These are phyloP conservation scores for Leucoma salicis DNA, from an alignment of 2,888 invertebrate species.

Conservation along the genomic window DNA sequence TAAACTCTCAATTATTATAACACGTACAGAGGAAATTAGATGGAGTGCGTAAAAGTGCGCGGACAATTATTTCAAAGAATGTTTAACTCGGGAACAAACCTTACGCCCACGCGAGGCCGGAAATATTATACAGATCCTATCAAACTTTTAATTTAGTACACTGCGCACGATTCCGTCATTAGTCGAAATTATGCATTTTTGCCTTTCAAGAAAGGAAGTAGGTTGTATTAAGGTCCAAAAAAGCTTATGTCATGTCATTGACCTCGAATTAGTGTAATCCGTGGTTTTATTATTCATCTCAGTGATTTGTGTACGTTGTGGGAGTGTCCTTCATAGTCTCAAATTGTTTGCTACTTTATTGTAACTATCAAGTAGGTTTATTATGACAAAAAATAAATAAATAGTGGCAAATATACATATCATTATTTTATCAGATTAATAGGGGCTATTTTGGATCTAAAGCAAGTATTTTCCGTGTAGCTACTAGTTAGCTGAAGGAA, in stretches of 20 bases:
- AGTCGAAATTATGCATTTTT: constrained; percentile 68
- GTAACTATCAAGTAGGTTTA: too few species aligned
- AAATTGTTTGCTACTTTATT: too few species aligned
- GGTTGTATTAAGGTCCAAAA: constrained; percentile 52
- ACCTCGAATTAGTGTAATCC: constrained; percentile 31
- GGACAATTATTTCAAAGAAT: constrained; percentile 54
- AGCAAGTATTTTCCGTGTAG: too few species aligned
- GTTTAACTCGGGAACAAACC: constrained; percentile 52
- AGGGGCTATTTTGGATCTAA: too few species aligned
- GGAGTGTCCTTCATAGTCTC: constrained; percentile 10
- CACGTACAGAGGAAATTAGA: constrained; percentile 54
- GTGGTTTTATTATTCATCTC: constrained; percentile 16
- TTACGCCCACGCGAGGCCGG: constrained; percentile 71
- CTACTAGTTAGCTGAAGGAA: too few species aligned
- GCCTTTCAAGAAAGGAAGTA: constrained; percentile 61
- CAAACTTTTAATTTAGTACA: constrained; percentile 54
- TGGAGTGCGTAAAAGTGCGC: constrained; percentile 61
- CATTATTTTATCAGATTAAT: too few species aligned
- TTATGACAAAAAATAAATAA: too few species aligned
- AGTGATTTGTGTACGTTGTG: constrained; percentile 19
- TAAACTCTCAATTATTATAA: constrained; percentile 42
- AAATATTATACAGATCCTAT: constrained; percentile 71
- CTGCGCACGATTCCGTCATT: constrained; percentile 75
- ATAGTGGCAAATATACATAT: too few species aligned
- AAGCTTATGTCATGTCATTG: constrained; percentile 43